Base-by-base conservation (phyloP, 37 sponge, comb jelly and placozoan genomes). In the Geodia barretti region DNA sequence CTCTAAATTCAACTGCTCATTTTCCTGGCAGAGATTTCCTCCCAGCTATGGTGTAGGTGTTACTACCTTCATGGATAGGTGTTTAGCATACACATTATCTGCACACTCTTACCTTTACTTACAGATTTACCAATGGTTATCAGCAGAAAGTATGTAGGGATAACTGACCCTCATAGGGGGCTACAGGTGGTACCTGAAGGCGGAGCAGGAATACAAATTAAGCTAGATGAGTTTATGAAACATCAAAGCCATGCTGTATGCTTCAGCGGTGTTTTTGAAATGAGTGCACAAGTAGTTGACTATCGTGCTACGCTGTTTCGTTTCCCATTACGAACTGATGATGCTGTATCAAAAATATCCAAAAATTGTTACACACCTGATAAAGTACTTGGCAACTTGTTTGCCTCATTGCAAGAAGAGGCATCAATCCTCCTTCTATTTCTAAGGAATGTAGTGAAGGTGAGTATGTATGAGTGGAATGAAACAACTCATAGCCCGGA, bases 301-400 rank as follows among this genome's bases (percentile, higher is more conserved):
- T 90, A 90, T 78, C 26, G 80, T 41, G 89, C 77, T 58, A 89
- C 93, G 58, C 61, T 92, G 38, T 92, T 92, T 63, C 85, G 93
- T 23, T 92, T 92, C 71, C 93, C 93, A n/a, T 65, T 92, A 8
- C 81, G 93, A 26, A 61, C 77, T 31, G n/a, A 25, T 1, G 32
- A 73, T 64, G 37, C 70, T 61, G 25, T n/a, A 3, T 90, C 90
- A 0, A 75, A 79, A 42, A 90, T 90, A 25, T 68, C 82, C 25
- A 40, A 37, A 20, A 66, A 28, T 62, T 2, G 24, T 0, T 76
- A 81, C 63, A 60, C 81, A 31, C 36, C 67, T 38, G 83, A 86
- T 5, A 75, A 74, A 62, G 83, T 85, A 11, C 23, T 29, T 14
- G 62, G 64, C 33, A 64, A 69, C 9, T 82, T 88, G 24, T 92